Conservation (phyloP, 2,113 vertebrate genomes). For the Excalfactoria chinensis region DNA sequence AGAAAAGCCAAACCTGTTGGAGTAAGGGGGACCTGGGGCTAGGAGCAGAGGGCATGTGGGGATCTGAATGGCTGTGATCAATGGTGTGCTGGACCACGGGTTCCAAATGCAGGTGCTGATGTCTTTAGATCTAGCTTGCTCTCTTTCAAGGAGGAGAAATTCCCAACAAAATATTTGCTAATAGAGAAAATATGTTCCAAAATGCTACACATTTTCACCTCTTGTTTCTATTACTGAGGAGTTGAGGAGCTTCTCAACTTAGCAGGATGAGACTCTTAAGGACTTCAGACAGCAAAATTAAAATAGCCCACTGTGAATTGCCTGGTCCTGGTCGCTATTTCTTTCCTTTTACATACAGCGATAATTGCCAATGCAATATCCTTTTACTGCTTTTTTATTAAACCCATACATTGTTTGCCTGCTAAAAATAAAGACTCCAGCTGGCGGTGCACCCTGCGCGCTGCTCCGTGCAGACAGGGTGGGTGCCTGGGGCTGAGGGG, state of each 20-base stretch:
- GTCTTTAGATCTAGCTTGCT: not conserved
- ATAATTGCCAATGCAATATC: not conserved
- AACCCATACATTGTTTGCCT: slow-evolving; percentile 11
- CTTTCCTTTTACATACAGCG: not conserved
- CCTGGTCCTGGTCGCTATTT: not conserved
- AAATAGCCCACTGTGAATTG: not conserved
- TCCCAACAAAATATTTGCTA: not conserved
- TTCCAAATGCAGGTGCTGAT: not conserved
- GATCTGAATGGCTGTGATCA: not conserved
- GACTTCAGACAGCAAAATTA: not conserved
- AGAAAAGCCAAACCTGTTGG: not conserved
- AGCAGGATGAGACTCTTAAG: not conserved
- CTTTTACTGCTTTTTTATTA: slow-evolving; percentile 57
- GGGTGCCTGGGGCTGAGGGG: not conserved
- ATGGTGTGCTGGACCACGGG: not conserved
- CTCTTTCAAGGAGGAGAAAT: not conserved
- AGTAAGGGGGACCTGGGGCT: not conserved
- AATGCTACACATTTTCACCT: not conserved
- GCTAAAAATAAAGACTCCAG: slow-evolving; percentile 14
- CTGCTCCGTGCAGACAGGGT: rapidly evolving
- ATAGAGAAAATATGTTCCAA: not conserved
- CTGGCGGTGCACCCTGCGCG: not conserved
- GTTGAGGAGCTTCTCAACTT: not conserved
- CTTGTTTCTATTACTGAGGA: not conserved
- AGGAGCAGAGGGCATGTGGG: not conserved